These are phyloP conservation scores for Aphaenogaster ashmeadi DNA, from an alignment of 1,140 invertebrate genomes.

Conservation along the genomic window DNA sequence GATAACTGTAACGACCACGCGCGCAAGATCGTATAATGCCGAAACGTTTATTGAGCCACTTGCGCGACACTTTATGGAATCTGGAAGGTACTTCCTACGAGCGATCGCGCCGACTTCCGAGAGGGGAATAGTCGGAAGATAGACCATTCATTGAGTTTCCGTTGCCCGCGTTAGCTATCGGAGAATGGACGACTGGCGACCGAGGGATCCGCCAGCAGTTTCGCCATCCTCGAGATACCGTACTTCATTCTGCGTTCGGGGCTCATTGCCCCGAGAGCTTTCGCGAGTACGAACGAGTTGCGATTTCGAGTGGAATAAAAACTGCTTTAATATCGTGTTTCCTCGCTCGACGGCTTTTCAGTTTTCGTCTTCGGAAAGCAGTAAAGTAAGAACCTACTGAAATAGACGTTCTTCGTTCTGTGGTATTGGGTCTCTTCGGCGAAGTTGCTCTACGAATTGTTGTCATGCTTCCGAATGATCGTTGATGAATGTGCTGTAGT, in stretches of 20 bases:
- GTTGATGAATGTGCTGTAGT: neutral
- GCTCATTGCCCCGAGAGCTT: conserved; percentile 48
- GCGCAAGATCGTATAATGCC: conserved; percentile 46
- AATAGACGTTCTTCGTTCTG: neutral
- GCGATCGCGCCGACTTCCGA: conserved; percentile 47
- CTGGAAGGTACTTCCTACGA: conserved; percentile 36
- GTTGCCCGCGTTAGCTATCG: conserved; percentile 54
- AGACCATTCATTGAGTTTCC: conserved; percentile 61
- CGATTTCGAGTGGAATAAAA: conserved; percentile 39
- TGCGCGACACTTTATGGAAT: conserved; percentile 55
- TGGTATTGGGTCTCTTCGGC: neutral
- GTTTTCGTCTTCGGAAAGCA: neutral
- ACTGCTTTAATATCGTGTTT: conserved; percentile 40
- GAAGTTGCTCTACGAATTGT: neutral
- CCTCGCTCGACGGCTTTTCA: conserved; percentile 19
- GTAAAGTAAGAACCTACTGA: neutral
- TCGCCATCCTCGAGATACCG: conserved; percentile 26
- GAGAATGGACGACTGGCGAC: conserved; percentile 31
- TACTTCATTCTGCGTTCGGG: conserved; percentile 44
- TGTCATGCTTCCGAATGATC: neutral
- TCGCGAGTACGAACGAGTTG: neutral
- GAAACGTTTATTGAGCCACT: conserved; percentile 60
- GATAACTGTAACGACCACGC: conserved; percentile 45
- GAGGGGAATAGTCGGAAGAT: conserved; percentile 55
- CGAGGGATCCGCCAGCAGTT: conserved; percentile 15